These are phyloP conservation scores for Hypsibius dujardini DNA, from an alignment of 1,140 invertebrate species.

Conservation along the genomic window DNA sequence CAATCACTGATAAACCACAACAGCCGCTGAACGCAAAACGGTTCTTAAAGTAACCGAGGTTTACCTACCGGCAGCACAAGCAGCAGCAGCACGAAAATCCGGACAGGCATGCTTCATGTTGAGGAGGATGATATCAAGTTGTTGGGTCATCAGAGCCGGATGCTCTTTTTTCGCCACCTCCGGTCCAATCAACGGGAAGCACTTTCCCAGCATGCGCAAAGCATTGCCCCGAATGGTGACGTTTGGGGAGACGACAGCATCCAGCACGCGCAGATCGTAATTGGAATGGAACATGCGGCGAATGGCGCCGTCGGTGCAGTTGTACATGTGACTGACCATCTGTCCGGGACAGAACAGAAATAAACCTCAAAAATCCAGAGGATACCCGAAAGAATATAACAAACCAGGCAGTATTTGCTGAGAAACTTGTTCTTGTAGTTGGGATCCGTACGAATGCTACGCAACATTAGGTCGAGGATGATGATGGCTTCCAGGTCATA, in stretches of 20 bases:
- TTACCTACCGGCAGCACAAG: neutral
- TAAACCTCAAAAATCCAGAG: neutral
- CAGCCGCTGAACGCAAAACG: no score
- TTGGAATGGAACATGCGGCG: slow-evolving; percentile 16
- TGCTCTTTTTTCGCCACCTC: neutral
- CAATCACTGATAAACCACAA: no score
- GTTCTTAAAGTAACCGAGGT: no score
- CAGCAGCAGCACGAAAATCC: neutral
- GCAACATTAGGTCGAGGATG: neutral
- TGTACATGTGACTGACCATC: slow-evolving; percentile 13
- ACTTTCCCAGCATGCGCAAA: neutral
- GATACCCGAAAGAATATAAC: neutral
- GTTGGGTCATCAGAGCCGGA: neutral
- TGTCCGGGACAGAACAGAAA: neutral
- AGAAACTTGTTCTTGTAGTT: neutral
- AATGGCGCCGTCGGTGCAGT: neutral
- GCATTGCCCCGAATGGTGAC: neutral
- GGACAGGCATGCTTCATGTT: neutral
- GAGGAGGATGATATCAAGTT: neutral
- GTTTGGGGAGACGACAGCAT: neutral
- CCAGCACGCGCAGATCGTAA: neutral
- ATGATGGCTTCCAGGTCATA: neutral
- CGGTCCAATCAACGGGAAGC: slow-evolving; percentile 2
- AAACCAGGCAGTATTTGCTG: neutral
- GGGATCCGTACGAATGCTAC: neutral